A percentile compares a stretch with the other conserved stretches of the same genome.
phyloP scores from a whole-genome alignment of 35 echinoderm and acorn worm genomes.

The Apostichopus japonicus region DNA sequence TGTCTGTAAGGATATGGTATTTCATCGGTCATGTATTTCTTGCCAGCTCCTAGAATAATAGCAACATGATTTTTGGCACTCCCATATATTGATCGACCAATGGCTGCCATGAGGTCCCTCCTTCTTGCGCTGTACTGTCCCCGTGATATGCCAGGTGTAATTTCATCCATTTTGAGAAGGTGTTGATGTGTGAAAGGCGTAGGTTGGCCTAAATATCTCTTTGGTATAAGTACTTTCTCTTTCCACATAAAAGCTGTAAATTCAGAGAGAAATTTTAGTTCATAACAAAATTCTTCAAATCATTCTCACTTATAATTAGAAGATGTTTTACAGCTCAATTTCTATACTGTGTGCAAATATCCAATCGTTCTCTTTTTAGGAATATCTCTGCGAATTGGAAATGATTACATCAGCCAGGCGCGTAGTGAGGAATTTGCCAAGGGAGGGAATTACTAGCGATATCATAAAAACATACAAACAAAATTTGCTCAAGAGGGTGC shows the following conservation, averaged over 20 bases:
- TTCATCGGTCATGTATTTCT: slow-evolving; percentile 95
- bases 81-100: slow-evolving; percentile 68
- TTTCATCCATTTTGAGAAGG: slow-evolving; percentile 79
- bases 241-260: neutral
- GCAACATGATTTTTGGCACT: slow-evolving; percentile 75
- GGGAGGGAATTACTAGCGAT: too few relatives aligned
- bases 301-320: neutral
- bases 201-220: slow-evolving; percentile 85
- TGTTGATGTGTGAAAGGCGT: slow-evolving; percentile 89
- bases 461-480: too few relatives aligned
- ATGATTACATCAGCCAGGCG: too few relatives aligned
- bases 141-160: slow-evolving; percentile 82
- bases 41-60: slow-evolving; percentile 70
- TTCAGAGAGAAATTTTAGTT: neutral
- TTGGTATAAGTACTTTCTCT: slow-evolving; percentile 38
- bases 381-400: too few relatives aligned
- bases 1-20: slow-evolving; percentile 96
- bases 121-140: slow-evolving; percentile 69
- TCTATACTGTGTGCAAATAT: neutral
- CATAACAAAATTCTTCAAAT: neutral
- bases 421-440: too few relatives aligned
- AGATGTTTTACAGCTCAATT: neutral
- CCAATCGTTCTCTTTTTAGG: neutral
- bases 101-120: slow-evolving; percentile 72
- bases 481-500: too few relatives aligned